Base-by-base conservation (phyloP, 1,140 invertebrate genomes). In the Cherax destructor region DNA sequence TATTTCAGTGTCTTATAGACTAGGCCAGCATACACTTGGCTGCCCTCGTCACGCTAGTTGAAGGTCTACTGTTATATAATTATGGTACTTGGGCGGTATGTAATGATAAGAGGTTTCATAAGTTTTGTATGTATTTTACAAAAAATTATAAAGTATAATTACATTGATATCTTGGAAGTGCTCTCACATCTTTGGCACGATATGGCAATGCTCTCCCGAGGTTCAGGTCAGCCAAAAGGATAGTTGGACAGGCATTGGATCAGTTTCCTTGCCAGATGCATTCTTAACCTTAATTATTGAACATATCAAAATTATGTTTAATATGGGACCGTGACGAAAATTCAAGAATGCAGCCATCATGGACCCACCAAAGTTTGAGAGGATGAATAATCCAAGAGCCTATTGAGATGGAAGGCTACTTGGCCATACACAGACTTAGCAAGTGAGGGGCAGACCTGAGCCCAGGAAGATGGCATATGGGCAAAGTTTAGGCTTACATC, bases 151-250 rank as follows among this genome's bases (percentile, higher is more conserved):
- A 85, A 85, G 65, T 85, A 85, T 85, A 85, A 85, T 85, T 74
- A 85, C 83, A 85, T 85, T 74, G 18, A 85, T 85, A 85, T 85
- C 65, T 85, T 85, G 83, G 83, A 85, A 85, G 83, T 85, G 83
- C 83, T 85, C 65, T 85, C 69, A 74, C 83, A 85, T 85, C 83
- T 85, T 74, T 85, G 83, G 83, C 69, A 85, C 65, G 83, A 85
- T 47, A 85, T 41, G 83, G 69, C 83, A 74, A 74, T 85, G 30
- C 41, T 49, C 83, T 85, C 83, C 65, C 61, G 21, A 11, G 65
- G 83, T 85, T 85, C 83, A 74, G 83, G 83, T 65, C 65, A 81
- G 41, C 16, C 79, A 81, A 16, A 50, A 49, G 83, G 83, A 65
- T 24, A 74, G 65, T 41, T 61, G 50, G 69, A 65, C 59, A 85